Evolutionary conservation across 2,888 invertebrate species (phyloP), one percentile per base, ranked within the genome.

Genomic region (Noctua janthe): DNA sequence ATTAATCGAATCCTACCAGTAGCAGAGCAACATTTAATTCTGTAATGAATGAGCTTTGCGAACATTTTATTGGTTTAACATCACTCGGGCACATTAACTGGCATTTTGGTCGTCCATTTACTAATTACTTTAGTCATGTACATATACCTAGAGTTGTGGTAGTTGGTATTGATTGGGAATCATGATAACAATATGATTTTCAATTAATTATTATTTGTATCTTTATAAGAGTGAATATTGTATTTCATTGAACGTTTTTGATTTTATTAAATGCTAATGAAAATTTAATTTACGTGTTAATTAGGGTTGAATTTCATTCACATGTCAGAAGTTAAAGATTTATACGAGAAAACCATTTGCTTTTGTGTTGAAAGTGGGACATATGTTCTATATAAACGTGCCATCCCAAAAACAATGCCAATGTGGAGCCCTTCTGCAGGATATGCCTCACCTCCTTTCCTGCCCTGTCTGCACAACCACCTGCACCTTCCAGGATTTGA

Each of bases 21-120:
- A 74, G 64, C 51, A 69, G 71, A 62, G 59, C 76, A 43, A 75
- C 72, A 84, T 86, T 84, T 86, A 87, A 81, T 81, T 77, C 70
- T 59, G 39, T 81, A 77, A 82, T 86, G 51, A 86, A 88, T 75
- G 77, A 80, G 78, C 70, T 79, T 79, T 71, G 71, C 43, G 73
- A 82, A 75, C 76, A 79, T 76, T 78, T 84, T 79, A 86, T 87
- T 80, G 78, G 78, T 78, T 88, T 84, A 75, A 75, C 79, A 78
- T 80, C 83, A 86, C 72, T 73, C 73, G 64, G 71, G 69, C 69
- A 23, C 70, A 76, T 72, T 76, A 64, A 76, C 59, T 35, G 69
- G 70, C 43, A 56, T 80, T 86, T 81, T 74, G 71, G 67, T 15
- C 72, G 51, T 64, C 84, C 77, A 84, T 81, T 82, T 71, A 70